These are phyloP conservation scores for Steatornis caripensis DNA, from an alignment of 2,113 vertebrate genomes.

Conservation along the genomic window DNA sequence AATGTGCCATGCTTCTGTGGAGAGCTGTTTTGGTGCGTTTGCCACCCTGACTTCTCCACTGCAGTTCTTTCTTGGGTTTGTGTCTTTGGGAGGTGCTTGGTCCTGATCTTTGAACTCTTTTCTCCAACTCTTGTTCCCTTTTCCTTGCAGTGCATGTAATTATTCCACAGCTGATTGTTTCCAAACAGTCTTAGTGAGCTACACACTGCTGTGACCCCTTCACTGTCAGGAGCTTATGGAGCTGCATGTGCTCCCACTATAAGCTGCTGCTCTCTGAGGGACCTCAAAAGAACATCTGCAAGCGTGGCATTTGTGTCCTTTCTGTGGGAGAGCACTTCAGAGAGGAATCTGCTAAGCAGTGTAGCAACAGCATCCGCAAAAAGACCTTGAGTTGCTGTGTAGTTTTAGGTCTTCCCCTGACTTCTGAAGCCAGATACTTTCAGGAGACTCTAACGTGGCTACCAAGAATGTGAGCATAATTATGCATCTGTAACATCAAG, in stretches of 20 bases:
- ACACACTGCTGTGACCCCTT: neutral
- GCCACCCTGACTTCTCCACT: neutral
- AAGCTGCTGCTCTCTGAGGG: neutral
- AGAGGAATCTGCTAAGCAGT: neutral
- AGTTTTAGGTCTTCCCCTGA: neutral
- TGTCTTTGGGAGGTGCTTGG: neutral
- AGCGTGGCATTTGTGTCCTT: neutral
- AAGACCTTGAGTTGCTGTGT: neutral
- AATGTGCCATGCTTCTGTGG: neutral
- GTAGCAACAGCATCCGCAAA: neutral
- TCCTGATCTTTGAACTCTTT: neutral
- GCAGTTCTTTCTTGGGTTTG: neutral
- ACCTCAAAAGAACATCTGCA: neutral
- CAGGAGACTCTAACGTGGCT: neutral
- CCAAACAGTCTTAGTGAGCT: neutral
- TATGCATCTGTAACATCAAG: neutral
- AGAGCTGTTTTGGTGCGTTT: neutral
- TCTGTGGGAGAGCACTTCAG: neutral
- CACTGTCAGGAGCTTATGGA: neutral
- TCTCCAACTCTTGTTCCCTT: neutral
- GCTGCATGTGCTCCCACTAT: neutral
- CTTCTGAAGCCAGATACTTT: neutral
- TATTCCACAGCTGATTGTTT: neutral
- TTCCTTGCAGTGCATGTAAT: neutral
- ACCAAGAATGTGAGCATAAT: neutral